Percentiles rank a stretch among this genome's conserved stretches.
phyloP scores from a whole-genome alignment of 2,113 vertebrate genomes.

The Muntiacus reevesi region DNA sequence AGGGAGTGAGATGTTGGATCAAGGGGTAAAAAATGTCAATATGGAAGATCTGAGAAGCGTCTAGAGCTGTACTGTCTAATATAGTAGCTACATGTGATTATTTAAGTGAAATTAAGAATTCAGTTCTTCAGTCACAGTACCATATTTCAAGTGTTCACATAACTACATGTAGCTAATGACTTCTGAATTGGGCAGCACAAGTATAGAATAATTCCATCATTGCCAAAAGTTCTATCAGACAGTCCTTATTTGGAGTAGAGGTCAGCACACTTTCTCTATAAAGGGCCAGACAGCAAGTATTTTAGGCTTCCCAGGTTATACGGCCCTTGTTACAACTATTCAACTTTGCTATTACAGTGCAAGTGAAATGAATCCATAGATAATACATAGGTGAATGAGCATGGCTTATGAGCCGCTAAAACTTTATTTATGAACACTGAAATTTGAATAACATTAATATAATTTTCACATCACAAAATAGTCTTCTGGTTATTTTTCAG shows the following conservation, averaged over 20 bases:
- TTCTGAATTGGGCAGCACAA: slow-evolving; percentile 9
- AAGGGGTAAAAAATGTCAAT: not conserved
- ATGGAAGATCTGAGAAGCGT: not conserved
- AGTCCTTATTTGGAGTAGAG: not conserved
- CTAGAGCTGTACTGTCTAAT: not conserved
- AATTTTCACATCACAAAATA: not conserved
- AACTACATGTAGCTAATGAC: not conserved
- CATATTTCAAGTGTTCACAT: not conserved
- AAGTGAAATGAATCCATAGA: slow-evolving; percentile 14
- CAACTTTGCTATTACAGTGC: not conserved
- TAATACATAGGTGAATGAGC: not conserved
- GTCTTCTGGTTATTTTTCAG: slow-evolving; percentile 2
- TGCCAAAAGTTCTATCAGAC: not conserved
- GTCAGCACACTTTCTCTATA: not conserved
- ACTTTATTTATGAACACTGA: slow-evolving; percentile 11
- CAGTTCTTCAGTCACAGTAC: slow-evolving; percentile 14
- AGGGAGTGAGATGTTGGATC: not conserved
- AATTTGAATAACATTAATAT: not conserved
- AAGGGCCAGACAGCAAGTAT: slow-evolving; percentile 20
- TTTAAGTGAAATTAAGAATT: slow-evolving; percentile 28
- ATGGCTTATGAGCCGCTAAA: not conserved
- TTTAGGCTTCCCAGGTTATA: not conserved
- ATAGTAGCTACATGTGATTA: not conserved
- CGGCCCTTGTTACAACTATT: not conserved
- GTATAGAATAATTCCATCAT: not conserved